Percentiles rank a stretch among this genome's conserved stretches.
These are phyloP conservation scores for Pelodytes ibericus DNA, from an alignment of 2,797 vertebrate genomes.

Conservation along the genomic window DNA sequence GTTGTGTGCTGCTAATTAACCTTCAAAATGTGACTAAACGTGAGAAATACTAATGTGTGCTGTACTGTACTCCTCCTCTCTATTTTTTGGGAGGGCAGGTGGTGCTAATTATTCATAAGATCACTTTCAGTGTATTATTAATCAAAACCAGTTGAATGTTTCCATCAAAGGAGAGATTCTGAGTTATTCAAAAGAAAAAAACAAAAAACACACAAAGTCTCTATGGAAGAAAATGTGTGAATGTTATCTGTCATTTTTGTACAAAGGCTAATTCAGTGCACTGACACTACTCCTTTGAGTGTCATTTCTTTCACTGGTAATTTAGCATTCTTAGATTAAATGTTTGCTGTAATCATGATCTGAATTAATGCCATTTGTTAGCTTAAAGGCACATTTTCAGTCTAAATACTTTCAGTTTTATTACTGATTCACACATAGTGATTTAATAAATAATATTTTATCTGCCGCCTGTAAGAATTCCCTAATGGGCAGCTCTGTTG, in stretches of 20 bases:
- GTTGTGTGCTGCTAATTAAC: not conserved
- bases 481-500: too few species aligned
- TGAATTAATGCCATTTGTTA: not conserved
- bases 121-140: slow-evolving; percentile 28
- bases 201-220: slow-evolving; percentile 4
- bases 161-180: not conserved
- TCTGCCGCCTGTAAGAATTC: too few species aligned
- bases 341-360: not conserved
- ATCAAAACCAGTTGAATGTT: slow-evolving; percentile 28
- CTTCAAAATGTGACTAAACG: not conserved
- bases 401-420: too few species aligned
- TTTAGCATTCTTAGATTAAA: not conserved
- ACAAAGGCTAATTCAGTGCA: slow-evolving; percentile 11
- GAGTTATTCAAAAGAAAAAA: not conserved
- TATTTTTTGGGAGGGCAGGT: slow-evolving; percentile 7
- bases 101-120: slow-evolving; percentile 44
- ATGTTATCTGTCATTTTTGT: slow-evolving; percentile 9
- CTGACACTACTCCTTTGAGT: slow-evolving; percentile 16
- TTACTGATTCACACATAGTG: too few species aligned
- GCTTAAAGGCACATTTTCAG: not conserved
- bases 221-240: not conserved
- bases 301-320: not conserved
- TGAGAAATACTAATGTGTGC: slow-evolving; percentile 1
- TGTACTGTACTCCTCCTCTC: not conserved
- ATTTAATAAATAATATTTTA: too few species aligned